Evolutionary conservation across 2,888 invertebrate species (phyloP).

Genomic region (Drosophila quasianomalipes): DNA sequence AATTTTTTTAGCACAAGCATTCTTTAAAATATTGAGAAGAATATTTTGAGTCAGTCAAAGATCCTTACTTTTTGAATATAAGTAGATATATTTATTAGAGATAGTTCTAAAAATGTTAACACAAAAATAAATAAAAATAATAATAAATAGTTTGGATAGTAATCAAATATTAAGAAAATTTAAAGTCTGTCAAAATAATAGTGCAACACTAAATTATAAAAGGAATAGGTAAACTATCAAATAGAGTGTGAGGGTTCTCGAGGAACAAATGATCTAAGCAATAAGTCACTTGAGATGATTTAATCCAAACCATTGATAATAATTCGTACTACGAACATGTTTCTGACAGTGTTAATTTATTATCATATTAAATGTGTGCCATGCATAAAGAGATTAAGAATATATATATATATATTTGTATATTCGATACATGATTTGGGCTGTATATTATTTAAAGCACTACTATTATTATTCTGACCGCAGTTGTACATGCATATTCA

Average conservation of each 20-base stretch:
- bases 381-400: neutral
- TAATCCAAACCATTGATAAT: neutral
- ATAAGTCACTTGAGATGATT: neutral
- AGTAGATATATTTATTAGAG: neutral
- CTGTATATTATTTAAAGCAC: neutral
- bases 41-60: neutral
- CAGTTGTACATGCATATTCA: conserved; percentile 4
- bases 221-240: neutral
- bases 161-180: neutral
- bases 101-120: neutral
- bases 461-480: neutral
- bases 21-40: neutral
- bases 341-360: neutral
- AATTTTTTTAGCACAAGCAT: neutral
- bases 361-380: neutral
- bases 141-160: neutral
- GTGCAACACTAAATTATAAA: neutral
- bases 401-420: neutral
- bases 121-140: neutral
- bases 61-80: neutral
- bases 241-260: neutral
- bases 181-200: neutral
- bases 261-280: neutral
- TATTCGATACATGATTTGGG: neutral
- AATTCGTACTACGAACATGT: neutral